Evolutionary conservation across 1,140 invertebrate genomes (phyloP).

Genomic region (Chymomyza costata): DNA sequence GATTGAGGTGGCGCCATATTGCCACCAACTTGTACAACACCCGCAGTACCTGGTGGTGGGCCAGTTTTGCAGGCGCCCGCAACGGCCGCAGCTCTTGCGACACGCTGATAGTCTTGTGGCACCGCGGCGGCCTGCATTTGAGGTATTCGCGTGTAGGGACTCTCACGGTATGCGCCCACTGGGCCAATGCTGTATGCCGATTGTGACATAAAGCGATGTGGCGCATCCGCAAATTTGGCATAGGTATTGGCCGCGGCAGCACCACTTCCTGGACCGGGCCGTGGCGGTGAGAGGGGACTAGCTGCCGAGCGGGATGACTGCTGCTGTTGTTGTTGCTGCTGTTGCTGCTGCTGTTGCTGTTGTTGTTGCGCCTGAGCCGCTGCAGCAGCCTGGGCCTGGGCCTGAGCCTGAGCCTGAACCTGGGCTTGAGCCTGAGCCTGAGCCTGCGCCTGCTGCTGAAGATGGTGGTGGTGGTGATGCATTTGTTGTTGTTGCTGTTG

Average conservation of each 20-base stretch:
- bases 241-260: slow-evolving; percentile 56
- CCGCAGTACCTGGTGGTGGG: slow-evolving; percentile 8
- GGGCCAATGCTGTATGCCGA: slow-evolving; percentile 40
- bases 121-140: slow-evolving; percentile 44
- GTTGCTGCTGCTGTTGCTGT: slow-evolving; percentile 38
- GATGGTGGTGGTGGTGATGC: slow-evolving; percentile 29
- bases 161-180: slow-evolving; percentile 62
- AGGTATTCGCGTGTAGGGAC: slow-evolving; percentile 63
- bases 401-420: slow-evolving; percentile 37
- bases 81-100: slow-evolving; percentile 3
- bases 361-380: slow-evolving; percentile 39
- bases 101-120: slow-evolving; percentile 52
- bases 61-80: slow-evolving; percentile 15
- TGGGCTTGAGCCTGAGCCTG: slow-evolving; percentile 43
- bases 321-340: slow-evolving; percentile 53
- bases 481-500: slow-evolving; percentile 40
- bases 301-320: slow-evolving; percentile 62
- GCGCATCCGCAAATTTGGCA: slow-evolving; percentile 54
- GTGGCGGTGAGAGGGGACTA: slow-evolving; percentile 69
- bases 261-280: slow-evolving; percentile 57
- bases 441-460: slow-evolving; percentile 58
- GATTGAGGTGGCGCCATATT: slow-evolving; percentile 34
- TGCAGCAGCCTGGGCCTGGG: slow-evolving; percentile 43
- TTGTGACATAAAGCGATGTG: slow-evolving; percentile 58
- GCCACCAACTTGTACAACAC: slow-evolving; percentile 48